phyloP scores from a whole-genome alignment of 1,140 invertebrate genomes.

The Drosophila biarmipes region DNA sequence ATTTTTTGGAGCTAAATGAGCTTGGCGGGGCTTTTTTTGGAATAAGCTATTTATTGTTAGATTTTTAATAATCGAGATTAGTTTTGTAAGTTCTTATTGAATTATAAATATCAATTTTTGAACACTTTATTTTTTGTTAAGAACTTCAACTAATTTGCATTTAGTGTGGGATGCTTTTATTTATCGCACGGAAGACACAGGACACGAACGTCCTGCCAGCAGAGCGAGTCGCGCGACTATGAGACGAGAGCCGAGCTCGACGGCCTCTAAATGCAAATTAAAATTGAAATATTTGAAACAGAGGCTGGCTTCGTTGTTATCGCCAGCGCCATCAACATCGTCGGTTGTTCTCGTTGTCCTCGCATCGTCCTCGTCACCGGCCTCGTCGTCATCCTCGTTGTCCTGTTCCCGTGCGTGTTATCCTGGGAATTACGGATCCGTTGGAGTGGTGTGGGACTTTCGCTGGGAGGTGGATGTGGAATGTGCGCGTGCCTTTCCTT shows the following conservation, averaged over 20 bases:
- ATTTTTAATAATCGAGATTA: not conserved
- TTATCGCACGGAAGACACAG: slow-evolving; percentile 52
- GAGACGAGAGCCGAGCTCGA: slow-evolving; percentile 59
- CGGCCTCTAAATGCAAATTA: slow-evolving; percentile 78
- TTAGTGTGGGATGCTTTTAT: not conserved
- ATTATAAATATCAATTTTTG: not conserved
- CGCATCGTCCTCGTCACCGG: slow-evolving; percentile 21
- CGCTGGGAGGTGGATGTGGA: slow-evolving; percentile 26
- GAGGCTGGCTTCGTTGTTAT: slow-evolving; percentile 53
- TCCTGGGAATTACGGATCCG: slow-evolving; percentile 45
- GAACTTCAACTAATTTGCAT: not conserved
- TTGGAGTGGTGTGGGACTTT: slow-evolving; percentile 1
- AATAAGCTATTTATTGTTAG: not conserved
- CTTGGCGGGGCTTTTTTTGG: not conserved
- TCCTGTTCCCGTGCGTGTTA: slow-evolving; percentile 53
- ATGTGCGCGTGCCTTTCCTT: slow-evolving; percentile 47
- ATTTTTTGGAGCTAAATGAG: not conserved
- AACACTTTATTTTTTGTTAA: slow-evolving; percentile 7
- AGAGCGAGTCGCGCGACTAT: slow-evolving; percentile 65
- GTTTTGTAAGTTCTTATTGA: not conserved
- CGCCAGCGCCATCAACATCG: slow-evolving; percentile 36
- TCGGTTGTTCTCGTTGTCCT: slow-evolving; percentile 46
- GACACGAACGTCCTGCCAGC: slow-evolving; percentile 71
- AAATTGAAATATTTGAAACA: slow-evolving; percentile 76
- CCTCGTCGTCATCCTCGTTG: slow-evolving; percentile 26